Conservation (phyloP, 2,113 vertebrate genomes). For the Syrmaticus mikado region DNA sequence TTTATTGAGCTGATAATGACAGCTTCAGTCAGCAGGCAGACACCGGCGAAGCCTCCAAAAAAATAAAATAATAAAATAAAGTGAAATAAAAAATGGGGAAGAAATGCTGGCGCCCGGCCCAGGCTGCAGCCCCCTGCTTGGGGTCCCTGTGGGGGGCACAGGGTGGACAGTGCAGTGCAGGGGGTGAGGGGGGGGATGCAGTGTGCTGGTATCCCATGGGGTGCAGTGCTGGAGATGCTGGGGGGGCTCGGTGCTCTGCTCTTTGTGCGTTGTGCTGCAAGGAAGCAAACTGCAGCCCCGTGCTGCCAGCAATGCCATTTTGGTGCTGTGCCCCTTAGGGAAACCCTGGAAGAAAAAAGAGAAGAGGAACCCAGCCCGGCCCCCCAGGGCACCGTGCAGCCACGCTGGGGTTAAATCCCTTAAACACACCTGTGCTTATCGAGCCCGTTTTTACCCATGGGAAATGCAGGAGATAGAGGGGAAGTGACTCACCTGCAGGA, state of each 20-base stretch:
- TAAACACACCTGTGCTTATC: slow-evolving; percentile 16
- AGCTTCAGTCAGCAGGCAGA: slow-evolving; percentile 84
- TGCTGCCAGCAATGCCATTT: neutral
- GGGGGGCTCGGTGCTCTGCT: no score
- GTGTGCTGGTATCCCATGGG: neutral
- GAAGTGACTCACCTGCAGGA: slow-evolving; percentile 21
- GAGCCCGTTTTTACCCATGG: neutral
- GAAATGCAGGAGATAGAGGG: neutral
- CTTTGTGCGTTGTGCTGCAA: neutral
- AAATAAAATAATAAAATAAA: neutral
- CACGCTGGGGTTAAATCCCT: neutral
- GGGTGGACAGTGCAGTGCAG: neutral
- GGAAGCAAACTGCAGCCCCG: neutral
- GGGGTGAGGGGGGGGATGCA: neutral
- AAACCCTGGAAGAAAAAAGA: neutral
- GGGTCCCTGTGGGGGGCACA: neutral
- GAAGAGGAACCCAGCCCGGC: neutral
- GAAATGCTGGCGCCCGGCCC: neutral
- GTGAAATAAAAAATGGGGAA: neutral
- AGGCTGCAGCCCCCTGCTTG: neutral
- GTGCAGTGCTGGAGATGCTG: neutral
- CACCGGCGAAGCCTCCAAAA: slow-evolving; percentile 51
- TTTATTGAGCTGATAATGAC: slow-evolving; percentile 91
- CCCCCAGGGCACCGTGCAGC: neutral
- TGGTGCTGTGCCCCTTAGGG: no score